Percentiles rank a stretch among this genome's conserved stretches.
Conservation (phyloP, 2,888 invertebrate genomes). For the Temnothorax ravouxi region DNA sequence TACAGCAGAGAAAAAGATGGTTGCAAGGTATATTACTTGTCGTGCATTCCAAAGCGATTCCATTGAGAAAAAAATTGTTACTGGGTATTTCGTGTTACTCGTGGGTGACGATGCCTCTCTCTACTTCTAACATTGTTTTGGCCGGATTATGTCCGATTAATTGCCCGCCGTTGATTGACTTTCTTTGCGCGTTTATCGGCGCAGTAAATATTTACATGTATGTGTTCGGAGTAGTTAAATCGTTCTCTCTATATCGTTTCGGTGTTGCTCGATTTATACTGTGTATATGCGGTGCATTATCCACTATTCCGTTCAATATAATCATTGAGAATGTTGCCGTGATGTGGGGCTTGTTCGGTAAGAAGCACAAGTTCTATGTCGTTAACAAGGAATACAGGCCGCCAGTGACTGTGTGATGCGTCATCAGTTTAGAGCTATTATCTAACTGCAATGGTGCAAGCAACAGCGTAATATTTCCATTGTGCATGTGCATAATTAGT, state of each 20-base stretch:
- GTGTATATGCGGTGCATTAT: slow-evolving; percentile 94
- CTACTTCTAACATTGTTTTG: slow-evolving; percentile 95
- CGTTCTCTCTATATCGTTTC: slow-evolving; percentile 95
- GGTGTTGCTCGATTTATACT: slow-evolving; percentile 93
- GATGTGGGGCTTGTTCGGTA: slow-evolving; percentile 96
- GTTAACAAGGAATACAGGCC: slow-evolving; percentile 96
- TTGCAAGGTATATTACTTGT: slow-evolving; percentile 96
- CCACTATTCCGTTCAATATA: slow-evolving; percentile 97
- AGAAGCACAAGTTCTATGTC: slow-evolving; percentile 98
- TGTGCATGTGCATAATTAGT: slow-evolving; percentile 58
- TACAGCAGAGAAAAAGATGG: slow-evolving; percentile 99
- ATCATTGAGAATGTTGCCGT: slow-evolving; percentile 98
- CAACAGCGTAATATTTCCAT: slow-evolving; percentile 42
- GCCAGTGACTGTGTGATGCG: slow-evolving; percentile 86
- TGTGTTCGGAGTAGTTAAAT: slow-evolving; percentile 98
- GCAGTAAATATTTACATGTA: slow-evolving; percentile 99
- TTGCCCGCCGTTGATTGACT: slow-evolving; percentile 94
- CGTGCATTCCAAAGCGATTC: slow-evolving; percentile 95
- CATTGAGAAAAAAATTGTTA: slow-evolving; percentile 92
- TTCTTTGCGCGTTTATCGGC: slow-evolving; percentile 96
- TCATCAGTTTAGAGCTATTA: slow-evolving; percentile 30
- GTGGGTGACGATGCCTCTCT: slow-evolving; percentile 98
- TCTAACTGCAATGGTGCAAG: slow-evolving; percentile 30
- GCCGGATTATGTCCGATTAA: slow-evolving; percentile 95
- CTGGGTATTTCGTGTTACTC: slow-evolving; percentile 96